These are phyloP conservation scores for Chaetura pelagica DNA, from an alignment of 2,113 vertebrate genomes.

Conservation along the genomic window DNA sequence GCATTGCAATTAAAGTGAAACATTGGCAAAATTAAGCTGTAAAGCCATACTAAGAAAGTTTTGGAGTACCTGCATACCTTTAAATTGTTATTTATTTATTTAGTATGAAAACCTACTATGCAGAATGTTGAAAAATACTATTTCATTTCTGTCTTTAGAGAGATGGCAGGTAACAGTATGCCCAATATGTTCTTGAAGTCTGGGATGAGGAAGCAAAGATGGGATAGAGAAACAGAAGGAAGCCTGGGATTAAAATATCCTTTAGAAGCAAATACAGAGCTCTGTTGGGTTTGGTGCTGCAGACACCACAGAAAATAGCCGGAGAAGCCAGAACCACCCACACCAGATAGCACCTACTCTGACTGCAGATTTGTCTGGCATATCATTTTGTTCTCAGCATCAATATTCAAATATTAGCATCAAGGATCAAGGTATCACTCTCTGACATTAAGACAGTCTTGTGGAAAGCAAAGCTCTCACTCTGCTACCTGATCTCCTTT, in stretches of 20 bases:
- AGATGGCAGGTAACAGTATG: not conserved
- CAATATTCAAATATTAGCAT: not conserved
- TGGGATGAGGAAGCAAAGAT: not conserved
- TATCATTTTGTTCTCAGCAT: not conserved
- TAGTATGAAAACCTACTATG: not conserved
- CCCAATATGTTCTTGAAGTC: not conserved
- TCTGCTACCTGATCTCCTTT: not conserved
- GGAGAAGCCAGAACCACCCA: not conserved
- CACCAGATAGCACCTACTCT: not conserved
- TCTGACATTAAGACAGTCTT: accelerated
- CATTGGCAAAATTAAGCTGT: not conserved
- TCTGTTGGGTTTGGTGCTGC: not conserved
- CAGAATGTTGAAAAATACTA: not conserved
- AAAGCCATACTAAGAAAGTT: not conserved
- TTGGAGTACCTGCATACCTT: not conserved
- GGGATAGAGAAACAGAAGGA: not conserved
- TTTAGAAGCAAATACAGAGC: not conserved
- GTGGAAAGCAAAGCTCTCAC: accelerated
- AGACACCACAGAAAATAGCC: not conserved
- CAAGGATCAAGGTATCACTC: not conserved
- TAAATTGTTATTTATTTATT: not conserved
- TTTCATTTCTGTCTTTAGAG: not conserved
- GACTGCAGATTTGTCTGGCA: not conserved
- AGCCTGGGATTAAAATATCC: not conserved
- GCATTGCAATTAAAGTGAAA: not conserved